A percentile compares a stretch with the other conserved stretches of the same genome.
Conservation (phyloP, 2,888 invertebrate genomes). For the Lepidonotus clava region DNA sequence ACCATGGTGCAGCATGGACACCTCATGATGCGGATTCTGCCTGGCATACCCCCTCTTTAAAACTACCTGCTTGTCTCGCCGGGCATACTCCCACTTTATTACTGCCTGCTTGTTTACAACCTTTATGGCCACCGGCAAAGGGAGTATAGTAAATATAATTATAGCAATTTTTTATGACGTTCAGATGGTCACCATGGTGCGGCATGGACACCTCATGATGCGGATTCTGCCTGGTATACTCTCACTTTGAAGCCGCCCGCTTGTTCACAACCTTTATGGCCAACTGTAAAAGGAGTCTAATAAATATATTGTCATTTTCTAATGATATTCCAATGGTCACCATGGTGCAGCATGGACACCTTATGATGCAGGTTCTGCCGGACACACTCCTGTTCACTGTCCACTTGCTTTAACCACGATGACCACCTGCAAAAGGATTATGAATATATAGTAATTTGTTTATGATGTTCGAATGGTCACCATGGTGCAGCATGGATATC, state of each 20-base stretch:
- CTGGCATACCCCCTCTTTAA: too few relatives aligned
- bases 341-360: slow-evolving; percentile 73
- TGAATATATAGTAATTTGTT: too few relatives aligned
- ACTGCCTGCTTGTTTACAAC: slow-evolving; percentile 74
- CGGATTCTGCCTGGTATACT: too few relatives aligned
- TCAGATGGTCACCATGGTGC: slow-evolving; percentile 74
- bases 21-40: slow-evolving; percentile 76
- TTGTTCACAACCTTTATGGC: slow-evolving; percentile 77
- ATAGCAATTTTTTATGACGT: slow-evolving; percentile 73
- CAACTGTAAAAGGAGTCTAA: slow-evolving; percentile 72
- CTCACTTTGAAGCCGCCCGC: too few relatives aligned
- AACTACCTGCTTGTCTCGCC: too few relatives aligned
- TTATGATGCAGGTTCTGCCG: slow-evolving; percentile 76
- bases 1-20: slow-evolving; percentile 73
- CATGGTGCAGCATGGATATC: slow-evolving; percentile 73
- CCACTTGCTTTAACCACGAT: slow-evolving; percentile 75
- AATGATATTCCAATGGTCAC: slow-evolving; percentile 75
- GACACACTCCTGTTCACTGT: too few relatives aligned
- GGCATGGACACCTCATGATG: slow-evolving; percentile 74
- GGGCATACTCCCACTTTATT: slow-evolving; percentile 69
- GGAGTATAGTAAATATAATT: too few relatives aligned
- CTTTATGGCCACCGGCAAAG: slow-evolving; percentile 76
- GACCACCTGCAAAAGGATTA: slow-evolving; percentile 74
- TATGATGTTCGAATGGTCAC: slow-evolving; percentile 75
- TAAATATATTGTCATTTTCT: too few relatives aligned